Conservation (phyloP, 2,113 vertebrate species). For the Opisthocomus hoazin region DNA sequence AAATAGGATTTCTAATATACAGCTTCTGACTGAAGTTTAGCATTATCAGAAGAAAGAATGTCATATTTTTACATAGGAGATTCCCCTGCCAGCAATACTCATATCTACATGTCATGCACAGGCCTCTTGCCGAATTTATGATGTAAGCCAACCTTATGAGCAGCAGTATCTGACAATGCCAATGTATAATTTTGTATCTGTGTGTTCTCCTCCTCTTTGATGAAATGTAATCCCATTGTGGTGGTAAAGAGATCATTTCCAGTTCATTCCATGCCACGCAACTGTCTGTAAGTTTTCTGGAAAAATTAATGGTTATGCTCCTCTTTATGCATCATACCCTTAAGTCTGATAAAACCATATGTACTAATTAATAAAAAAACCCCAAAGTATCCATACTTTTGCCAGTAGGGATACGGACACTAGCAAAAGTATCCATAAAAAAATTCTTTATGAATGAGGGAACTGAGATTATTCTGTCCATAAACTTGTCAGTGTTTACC, state of each 20-base stretch:
- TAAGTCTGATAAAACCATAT: not conserved
- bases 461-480: not conserved
- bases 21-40: not conserved
- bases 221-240: not conserved
- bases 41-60: not conserved
- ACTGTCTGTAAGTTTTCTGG: not conserved
- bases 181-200: not conserved
- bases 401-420: not conserved
- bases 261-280: not conserved
- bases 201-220: not conserved
- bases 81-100: not conserved
- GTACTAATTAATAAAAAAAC: not conserved
- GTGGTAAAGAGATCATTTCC: not conserved
- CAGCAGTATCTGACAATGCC: not conserved
- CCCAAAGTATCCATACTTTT: not conserved
- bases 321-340: not conserved
- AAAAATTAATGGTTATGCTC: not conserved
- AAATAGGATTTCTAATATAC: not conserved
- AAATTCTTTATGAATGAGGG: not conserved
- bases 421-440: not conserved
- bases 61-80: not conserved
- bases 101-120: accelerated
- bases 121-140: not conserved
- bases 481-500: not conserved
- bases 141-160: not conserved